Conservation (phyloP, 2,888 invertebrate genomes). For the Scrobipalpa costella region DNA sequence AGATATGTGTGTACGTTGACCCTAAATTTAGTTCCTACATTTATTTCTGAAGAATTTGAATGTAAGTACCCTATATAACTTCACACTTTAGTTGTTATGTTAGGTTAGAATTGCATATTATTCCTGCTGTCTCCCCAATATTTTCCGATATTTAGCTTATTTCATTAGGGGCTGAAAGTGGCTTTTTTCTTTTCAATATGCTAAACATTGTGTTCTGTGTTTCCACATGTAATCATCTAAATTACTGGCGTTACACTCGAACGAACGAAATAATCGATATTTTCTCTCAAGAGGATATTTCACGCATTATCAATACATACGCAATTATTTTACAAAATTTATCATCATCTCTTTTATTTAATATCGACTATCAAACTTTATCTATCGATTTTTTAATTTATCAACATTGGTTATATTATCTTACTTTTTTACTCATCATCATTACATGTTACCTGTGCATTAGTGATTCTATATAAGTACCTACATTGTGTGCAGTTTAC, state of each 20-base stretch:
- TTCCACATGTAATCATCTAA: conserved; percentile 34
- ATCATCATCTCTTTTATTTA: neutral
- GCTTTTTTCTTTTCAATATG: conserved; percentile 64
- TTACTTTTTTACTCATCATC: neutral
- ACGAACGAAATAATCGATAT: conserved; percentile 53
- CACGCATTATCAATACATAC: conserved; percentile 30
- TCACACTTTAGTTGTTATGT: conserved; percentile 50
- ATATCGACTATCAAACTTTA: neutral
- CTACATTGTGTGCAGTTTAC: conserved; percentile 7
- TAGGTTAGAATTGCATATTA: conserved; percentile 74
- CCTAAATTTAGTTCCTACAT: conserved; percentile 16
- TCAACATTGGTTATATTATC: neutral
- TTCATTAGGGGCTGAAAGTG: conserved; percentile 70
- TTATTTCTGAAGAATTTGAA: conserved; percentile 42
- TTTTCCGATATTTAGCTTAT: conserved; percentile 64
- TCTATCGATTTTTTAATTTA: conserved; percentile 7
- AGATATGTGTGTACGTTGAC: conserved; percentile 35
- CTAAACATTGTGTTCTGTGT: conserved; percentile 43
- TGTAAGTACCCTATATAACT: conserved; percentile 58
- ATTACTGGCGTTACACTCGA: conserved; percentile 43
- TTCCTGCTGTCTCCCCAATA: conserved; percentile 70
- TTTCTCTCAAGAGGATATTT: conserved; percentile 39
- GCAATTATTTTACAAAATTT: conserved; percentile 21
- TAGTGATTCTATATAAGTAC: conserved; percentile 1
- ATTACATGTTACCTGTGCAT: conserved; percentile 5